Conservation (phyloP, 2,797 vertebrate genomes). For the Sebastes diploproa region DNA sequence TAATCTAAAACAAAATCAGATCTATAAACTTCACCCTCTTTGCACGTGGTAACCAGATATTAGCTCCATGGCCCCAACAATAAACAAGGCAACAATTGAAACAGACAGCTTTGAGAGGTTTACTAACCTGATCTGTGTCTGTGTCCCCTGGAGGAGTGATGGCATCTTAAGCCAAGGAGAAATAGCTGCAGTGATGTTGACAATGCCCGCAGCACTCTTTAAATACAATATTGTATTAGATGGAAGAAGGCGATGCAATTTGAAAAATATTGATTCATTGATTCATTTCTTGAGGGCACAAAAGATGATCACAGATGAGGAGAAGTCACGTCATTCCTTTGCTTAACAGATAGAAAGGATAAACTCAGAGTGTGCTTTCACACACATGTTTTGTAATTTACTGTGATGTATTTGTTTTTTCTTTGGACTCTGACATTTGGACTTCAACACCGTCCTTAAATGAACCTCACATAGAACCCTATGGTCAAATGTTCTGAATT, state of each 20-base stretch:
- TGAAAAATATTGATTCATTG: conserved; percentile 57
- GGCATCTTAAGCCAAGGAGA: conserved; percentile 18
- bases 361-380: neutral
- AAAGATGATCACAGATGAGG: conserved; percentile 24
- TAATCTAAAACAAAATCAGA: neutral
- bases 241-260: conserved; percentile 35
- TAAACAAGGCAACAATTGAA: conserved; percentile 17
- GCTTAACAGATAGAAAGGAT: neutral
- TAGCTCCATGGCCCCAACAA: neutral
- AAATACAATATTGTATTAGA: conserved; percentile 34
- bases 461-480: neutral
- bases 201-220: conserved; percentile 14
- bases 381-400: conserved; percentile 10
- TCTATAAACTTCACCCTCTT: neutral
- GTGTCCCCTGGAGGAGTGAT: conserved; percentile 5
- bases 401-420: neutral
- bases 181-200: conserved; percentile 23
- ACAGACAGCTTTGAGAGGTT: conserved; percentile 27
- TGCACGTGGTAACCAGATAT: neutral
- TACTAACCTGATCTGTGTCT: neutral
- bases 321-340: neutral
- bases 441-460: neutral
- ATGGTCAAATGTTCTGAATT: neutral
- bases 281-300: conserved; percentile 30
- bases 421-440: neutral